Evolutionary conservation across 1,140 invertebrate species (phyloP).

Genomic region (Belonocnema kinseyi): DNA sequence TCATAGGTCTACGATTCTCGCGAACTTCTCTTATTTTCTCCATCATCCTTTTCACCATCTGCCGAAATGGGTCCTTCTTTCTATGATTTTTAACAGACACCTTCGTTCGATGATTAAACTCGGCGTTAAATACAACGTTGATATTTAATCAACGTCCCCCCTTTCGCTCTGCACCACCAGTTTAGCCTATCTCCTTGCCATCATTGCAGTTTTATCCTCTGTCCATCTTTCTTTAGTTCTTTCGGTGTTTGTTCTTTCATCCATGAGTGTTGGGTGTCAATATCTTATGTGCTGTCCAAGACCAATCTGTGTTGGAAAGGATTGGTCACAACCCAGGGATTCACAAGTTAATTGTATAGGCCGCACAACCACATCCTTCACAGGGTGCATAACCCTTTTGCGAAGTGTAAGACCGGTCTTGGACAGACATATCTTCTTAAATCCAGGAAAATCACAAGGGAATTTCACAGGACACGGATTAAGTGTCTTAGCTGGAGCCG

Average conservation of each 20-base stretch:
- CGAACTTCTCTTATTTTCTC: neutral
- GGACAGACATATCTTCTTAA: neutral
- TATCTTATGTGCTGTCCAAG: neutral
- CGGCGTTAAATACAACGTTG: neutral
- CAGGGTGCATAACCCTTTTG: neutral
- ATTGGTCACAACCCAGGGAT: neutral
- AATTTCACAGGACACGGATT: neutral
- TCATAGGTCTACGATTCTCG: neutral
- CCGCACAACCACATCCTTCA: neutral
- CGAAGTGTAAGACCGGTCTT: neutral
- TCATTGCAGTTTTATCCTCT: neutral
- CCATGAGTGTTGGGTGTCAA: neutral
- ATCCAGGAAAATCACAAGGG: neutral
- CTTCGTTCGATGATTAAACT: neutral
- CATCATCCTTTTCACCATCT: too few relatives aligned
- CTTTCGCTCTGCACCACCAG: neutral
- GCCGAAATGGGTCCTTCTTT: neutral
- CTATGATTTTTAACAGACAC: neutral
- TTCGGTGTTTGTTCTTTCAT: neutral
- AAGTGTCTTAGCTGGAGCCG: neutral
- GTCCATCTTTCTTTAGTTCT: neutral
- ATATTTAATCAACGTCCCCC: neutral
- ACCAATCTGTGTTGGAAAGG: neutral
- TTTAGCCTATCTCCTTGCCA: neutral
- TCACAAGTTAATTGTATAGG: neutral